A percentile compares a stretch with the other conserved stretches of the same genome.
Conservation (phyloP, 2,888 invertebrate species). For the Thecophora atra region DNA sequence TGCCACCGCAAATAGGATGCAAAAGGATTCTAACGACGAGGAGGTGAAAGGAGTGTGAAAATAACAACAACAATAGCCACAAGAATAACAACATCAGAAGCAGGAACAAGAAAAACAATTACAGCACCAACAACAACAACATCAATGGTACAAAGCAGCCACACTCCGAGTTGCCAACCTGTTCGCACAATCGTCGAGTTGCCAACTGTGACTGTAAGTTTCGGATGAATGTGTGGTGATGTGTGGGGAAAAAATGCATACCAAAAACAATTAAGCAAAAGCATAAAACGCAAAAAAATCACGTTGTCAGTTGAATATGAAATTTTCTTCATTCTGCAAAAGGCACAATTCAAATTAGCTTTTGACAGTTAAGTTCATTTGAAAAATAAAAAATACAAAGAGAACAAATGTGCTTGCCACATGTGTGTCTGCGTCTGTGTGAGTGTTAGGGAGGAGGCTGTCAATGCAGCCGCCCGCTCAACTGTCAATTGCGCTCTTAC, state of each 20-base stretch:
- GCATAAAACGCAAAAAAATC: background rate
- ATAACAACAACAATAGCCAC: background rate
- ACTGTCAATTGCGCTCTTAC: slow-evolving; percentile 31
- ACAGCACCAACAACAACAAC: background rate
- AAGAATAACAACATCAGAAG: background rate
- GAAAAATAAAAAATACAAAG: background rate
- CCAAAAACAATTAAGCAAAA: slow-evolving; percentile 1
- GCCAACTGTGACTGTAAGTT: background rate
- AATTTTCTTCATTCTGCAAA: slow-evolving; percentile 26
- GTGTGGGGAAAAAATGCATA: background rate
- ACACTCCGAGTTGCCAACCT: too few relatives aligned
- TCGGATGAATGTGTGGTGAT: background rate
- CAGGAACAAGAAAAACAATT: background rate
- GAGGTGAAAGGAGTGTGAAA: background rate
- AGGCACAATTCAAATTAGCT: slow-evolving; percentile 30
- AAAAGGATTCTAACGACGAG: background rate
- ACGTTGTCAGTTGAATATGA: slow-evolving; percentile 10
- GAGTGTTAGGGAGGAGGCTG: background rate
- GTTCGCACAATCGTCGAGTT: too few relatives aligned
- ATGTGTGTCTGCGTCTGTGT: slow-evolving; percentile 17
- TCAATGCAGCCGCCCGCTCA: background rate
- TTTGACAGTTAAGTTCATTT: slow-evolving; percentile 28
- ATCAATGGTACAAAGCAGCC: background rate
- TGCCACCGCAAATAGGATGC: background rate
- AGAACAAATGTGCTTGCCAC: slow-evolving; percentile 8